These are phyloP conservation scores for Pseudomyrmex dendroicus DNA, from an alignment of 1,140 invertebrate genomes.

Conservation along the genomic window DNA sequence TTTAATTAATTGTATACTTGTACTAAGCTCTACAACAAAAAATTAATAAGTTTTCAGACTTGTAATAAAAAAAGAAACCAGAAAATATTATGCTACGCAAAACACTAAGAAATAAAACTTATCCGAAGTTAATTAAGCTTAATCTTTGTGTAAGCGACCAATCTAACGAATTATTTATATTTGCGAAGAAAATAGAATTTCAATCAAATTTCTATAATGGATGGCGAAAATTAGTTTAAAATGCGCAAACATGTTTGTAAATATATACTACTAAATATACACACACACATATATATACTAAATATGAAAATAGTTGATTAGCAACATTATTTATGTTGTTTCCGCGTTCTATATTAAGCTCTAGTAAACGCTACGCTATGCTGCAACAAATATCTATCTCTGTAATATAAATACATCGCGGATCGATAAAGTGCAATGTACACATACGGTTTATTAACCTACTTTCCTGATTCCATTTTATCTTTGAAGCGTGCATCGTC, in stretches of 20 bases:
- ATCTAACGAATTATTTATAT: slow-evolving; percentile 13
- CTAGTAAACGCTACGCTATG: not conserved
- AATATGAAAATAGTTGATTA: slow-evolving; percentile 22
- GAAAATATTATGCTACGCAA: no score
- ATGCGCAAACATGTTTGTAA: not conserved
- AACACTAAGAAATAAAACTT: no score
- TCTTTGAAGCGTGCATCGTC: slow-evolving; percentile 44
- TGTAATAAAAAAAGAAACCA: not conserved
- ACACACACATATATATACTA: no score
- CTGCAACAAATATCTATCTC: slow-evolving; percentile 55
- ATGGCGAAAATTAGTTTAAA: slow-evolving; percentile 24
- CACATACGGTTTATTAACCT: slow-evolving; percentile 58
- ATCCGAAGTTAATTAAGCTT: no score
- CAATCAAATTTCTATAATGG: slow-evolving; percentile 16
- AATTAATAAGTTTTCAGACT: not conserved
- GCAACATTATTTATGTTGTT: slow-evolving; percentile 18
- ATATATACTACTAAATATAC: no score
- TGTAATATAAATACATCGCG: slow-evolving; percentile 48
- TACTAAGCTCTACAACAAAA: not conserved
- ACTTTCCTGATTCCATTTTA: slow-evolving; percentile 53
- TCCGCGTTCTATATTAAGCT: slow-evolving; percentile 37
- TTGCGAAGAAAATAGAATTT: not conserved
- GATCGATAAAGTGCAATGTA: slow-evolving; percentile 59
- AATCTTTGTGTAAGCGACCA: no score
- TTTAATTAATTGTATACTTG: not conserved